phyloP scores from a whole-genome alignment of 1,140 invertebrate genomes.

The Drosophila pectinifera region DNA sequence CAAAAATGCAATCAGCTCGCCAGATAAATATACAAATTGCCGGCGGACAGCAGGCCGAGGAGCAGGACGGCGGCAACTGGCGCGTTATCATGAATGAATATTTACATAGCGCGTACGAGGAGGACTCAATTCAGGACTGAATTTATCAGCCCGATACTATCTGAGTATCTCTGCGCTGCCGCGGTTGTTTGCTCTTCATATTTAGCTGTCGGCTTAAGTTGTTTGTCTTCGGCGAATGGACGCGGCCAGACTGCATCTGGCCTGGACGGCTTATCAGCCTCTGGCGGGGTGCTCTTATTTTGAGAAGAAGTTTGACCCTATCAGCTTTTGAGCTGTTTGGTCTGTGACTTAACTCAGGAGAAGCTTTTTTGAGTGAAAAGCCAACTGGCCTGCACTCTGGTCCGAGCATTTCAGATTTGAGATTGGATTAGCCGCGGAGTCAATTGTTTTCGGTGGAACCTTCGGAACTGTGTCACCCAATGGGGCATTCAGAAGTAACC shows the following conservation, averaged over 20 bases:
- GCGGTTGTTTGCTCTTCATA: constrained; percentile 51
- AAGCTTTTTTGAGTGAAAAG: too few relatives aligned
- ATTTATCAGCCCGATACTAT: constrained; percentile 60
- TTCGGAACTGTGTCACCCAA: constrained; percentile 50
- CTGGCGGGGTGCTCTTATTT: neutral
- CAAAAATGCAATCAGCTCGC: constrained; percentile 70
- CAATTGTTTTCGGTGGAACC: constrained; percentile 14
- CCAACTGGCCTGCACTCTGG: neutral
- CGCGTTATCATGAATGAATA: constrained; percentile 66
- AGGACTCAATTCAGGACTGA: constrained; percentile 60
- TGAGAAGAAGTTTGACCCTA: neutral
- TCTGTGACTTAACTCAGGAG: too few relatives aligned
- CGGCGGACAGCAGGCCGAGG: constrained; percentile 6
- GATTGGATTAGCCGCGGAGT: constrained; percentile 3
- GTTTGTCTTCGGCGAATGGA: constrained; percentile 21
- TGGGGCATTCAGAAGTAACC: constrained; percentile 54
- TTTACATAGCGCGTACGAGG: constrained; percentile 49
- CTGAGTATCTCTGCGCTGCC: too few relatives aligned
- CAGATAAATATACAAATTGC: constrained; percentile 65
- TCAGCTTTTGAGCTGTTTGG: neutral
- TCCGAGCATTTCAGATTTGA: constrained; percentile 2
- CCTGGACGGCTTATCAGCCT: constrained; percentile 1
- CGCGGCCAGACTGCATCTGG: constrained; percentile 17
- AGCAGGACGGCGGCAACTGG: constrained; percentile 44
- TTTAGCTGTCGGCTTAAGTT: constrained; percentile 42